Evolutionary conservation across 2,888 invertebrate genomes (phyloP).

Genomic region (Gryllus longicercus): DNA sequence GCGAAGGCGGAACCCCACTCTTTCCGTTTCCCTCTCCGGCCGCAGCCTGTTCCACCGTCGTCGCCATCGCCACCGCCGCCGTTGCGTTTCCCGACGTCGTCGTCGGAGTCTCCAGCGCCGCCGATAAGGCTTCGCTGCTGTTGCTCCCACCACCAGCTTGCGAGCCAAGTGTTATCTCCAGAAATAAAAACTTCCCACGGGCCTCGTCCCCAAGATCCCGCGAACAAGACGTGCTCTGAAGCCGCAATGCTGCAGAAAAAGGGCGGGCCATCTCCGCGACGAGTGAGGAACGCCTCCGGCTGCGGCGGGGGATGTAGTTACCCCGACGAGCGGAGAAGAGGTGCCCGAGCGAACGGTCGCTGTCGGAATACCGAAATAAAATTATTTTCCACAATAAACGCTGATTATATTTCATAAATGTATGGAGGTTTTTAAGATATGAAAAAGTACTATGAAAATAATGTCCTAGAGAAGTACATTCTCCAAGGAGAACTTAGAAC

Average conservation of each 20-base stretch:
- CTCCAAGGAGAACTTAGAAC: too few species aligned
- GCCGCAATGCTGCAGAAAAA: not conserved
- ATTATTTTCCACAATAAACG: too few species aligned
- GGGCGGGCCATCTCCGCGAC: not conserved
- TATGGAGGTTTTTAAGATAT: too few species aligned
- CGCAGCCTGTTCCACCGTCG: not conserved
- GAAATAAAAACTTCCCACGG: constrained; percentile 17
- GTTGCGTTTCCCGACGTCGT: not conserved
- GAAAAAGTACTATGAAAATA: too few species aligned
- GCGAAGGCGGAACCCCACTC: not conserved
- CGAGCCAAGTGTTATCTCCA: constrained; percentile 5
- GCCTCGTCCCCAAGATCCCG: not conserved
- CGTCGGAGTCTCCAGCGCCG: not conserved
- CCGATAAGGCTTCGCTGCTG: not conserved
- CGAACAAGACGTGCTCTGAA: not conserved
- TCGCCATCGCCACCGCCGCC: not conserved
- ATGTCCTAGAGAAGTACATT: too few species aligned
- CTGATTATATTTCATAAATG: too few species aligned
- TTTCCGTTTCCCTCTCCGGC: not conserved
- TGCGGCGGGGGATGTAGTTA: not conserved
- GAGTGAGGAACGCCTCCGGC: not conserved
- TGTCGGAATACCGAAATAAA: too few species aligned
- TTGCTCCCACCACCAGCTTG: not conserved
- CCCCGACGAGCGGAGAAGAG: not conserved
- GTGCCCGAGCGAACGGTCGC: too few species aligned